Conservation (phyloP, 2,797 vertebrate species). For the Choloepus didactylus region DNA sequence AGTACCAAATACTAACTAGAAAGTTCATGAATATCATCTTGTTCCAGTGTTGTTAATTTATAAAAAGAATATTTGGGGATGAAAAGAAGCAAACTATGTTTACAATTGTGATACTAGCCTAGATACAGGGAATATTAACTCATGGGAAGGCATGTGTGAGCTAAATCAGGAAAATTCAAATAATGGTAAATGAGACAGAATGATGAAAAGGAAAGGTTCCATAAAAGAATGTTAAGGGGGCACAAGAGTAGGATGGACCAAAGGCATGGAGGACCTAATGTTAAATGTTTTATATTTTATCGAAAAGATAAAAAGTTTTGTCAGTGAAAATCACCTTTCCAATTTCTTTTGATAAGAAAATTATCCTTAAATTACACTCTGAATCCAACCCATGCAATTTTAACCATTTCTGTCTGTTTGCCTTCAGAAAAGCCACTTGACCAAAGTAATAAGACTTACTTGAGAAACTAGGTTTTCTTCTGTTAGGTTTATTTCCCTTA, state of each 20-base stretch:
- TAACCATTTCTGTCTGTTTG: background rate
- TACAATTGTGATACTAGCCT: background rate
- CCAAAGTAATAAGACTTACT: background rate
- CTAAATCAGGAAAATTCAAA: background rate
- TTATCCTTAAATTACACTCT: background rate
- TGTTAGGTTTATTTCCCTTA: background rate
- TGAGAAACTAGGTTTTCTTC: background rate
- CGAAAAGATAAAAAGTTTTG: background rate
- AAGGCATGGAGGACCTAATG: background rate
- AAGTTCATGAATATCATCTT: background rate
- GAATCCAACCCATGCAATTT: background rate
- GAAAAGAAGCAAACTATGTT: background rate
- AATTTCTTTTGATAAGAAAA: background rate
- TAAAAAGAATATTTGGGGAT: background rate
- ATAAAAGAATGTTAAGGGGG: background rate
- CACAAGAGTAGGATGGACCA: background rate
- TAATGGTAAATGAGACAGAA: background rate
- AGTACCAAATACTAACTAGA: background rate
- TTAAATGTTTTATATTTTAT: background rate
- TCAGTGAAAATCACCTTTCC: background rate
- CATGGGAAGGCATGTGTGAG: background rate
- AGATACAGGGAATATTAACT: background rate
- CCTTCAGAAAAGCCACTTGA: constrained; percentile 1
- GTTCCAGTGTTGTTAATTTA: background rate
- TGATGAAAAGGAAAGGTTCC: background rate